A percentile compares a stretch with the other conserved stretches of the same genome.
phyloP scores from a whole-genome alignment of 2,113 vertebrate genomes.

The Octodon degus region DNA sequence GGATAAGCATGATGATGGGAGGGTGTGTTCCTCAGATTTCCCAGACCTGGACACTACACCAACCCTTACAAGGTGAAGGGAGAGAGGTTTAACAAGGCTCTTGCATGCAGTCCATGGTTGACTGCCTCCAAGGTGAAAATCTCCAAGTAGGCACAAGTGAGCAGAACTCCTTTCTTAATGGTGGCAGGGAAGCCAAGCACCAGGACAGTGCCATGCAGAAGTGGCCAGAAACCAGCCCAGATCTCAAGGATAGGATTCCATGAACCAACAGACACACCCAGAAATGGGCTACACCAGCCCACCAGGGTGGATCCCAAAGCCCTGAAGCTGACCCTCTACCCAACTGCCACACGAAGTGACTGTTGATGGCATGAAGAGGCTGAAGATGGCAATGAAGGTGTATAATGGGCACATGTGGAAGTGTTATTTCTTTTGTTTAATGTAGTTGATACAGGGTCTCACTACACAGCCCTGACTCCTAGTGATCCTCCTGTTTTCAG shows the following conservation, averaged over 20 bases:
- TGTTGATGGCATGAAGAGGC: background rate
- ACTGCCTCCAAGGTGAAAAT: background rate
- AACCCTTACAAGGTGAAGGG: background rate
- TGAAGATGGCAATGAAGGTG: background rate
- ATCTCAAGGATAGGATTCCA: background rate
- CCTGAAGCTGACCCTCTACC: background rate
- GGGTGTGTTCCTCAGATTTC: background rate
- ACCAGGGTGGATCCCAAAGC: background rate
- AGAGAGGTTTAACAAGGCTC: background rate
- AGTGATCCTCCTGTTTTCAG: too few species aligned
- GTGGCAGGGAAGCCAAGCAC: background rate
- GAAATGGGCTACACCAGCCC: background rate
- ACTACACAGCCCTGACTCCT: too few species aligned
- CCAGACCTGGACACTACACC: background rate
- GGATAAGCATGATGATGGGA: background rate
- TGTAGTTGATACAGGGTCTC: too few species aligned
- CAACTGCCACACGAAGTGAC: background rate
- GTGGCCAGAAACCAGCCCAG: background rate
- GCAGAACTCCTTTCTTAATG: background rate
- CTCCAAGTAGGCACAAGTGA: background rate
- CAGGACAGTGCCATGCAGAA: too few species aligned
- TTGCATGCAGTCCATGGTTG: background rate
- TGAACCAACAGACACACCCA: background rate
- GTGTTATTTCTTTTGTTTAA: too few species aligned
- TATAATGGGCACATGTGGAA: too few species aligned